Evolutionary conservation across 2,113 vertebrate species (phyloP).

Genomic region (Spizaetus ornatus): DNA sequence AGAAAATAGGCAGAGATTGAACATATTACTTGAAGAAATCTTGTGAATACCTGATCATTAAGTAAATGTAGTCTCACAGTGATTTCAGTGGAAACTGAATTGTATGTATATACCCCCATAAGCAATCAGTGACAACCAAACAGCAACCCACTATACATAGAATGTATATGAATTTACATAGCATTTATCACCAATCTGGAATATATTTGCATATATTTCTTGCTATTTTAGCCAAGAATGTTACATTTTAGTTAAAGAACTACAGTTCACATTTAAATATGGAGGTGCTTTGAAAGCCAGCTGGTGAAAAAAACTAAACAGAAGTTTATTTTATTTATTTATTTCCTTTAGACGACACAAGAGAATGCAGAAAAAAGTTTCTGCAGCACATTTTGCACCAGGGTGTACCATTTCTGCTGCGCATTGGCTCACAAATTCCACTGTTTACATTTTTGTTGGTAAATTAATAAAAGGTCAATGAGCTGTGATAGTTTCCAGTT

Average conservation of each 20-base stretch:
- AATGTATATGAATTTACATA: background rate
- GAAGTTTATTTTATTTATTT: background rate
- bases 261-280: background rate
- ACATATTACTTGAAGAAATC: background rate
- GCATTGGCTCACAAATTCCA: background rate
- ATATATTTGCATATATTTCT: background rate
- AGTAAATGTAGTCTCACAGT: background rate
- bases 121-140: background rate
- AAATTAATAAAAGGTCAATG: background rate
- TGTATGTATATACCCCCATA: background rate
- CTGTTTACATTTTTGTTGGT: background rate
- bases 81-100: background rate
- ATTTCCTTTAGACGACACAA: background rate
- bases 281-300: background rate
- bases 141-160: background rate
- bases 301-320: background rate
- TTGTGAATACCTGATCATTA: background rate
- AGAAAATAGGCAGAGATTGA: background rate
- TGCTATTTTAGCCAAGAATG: background rate
- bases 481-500: background rate
- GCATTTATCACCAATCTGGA: background rate
- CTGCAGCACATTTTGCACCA: background rate
- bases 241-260: background rate
- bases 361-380: background rate
- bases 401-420: background rate